Conservation (phyloP, 2,797 vertebrate species). For the Poeciliopsis turneri region DNA sequence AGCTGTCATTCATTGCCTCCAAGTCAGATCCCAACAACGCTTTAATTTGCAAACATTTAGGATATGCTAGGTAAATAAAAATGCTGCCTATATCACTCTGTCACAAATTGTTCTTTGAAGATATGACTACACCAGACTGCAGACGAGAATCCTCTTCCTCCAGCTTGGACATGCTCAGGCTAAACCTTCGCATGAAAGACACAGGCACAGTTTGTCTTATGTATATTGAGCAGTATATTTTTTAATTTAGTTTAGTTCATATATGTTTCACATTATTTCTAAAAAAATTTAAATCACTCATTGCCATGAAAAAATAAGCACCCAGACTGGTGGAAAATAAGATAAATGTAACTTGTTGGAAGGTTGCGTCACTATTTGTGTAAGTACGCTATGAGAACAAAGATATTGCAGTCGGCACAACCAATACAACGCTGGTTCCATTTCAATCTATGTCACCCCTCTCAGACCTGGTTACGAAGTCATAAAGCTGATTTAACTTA, state of each 20-base stretch:
- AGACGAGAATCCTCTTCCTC: conserved; percentile 24
- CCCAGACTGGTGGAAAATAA: not conserved
- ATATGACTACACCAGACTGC: conserved; percentile 34
- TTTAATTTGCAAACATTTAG: conserved; percentile 50
- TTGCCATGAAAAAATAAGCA: not conserved
- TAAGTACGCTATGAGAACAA: not conserved
- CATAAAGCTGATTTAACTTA: not conserved
- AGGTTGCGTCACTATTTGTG: not conserved
- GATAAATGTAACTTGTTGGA: not conserved
- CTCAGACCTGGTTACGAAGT: not conserved
- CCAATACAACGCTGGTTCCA: not conserved
- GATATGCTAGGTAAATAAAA: conserved; percentile 31
- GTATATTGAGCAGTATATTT: no score
- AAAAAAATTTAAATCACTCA: not conserved
- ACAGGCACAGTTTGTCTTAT: not conserved
- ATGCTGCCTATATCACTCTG: conserved; percentile 26
- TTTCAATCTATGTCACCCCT: not conserved
- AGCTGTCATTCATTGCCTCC: conserved; percentile 77
- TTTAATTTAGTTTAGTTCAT: no score
- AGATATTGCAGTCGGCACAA: not conserved
- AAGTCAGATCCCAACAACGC: conserved; percentile 63
- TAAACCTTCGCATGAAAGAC: conserved; percentile 21
- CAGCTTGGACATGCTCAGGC: conserved; percentile 13
- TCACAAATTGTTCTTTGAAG: conserved; percentile 25
- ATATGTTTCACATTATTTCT: not conserved